phyloP scores from a whole-genome alignment of 2,797 vertebrate genomes.

The Dromococcyx pavoninus region DNA sequence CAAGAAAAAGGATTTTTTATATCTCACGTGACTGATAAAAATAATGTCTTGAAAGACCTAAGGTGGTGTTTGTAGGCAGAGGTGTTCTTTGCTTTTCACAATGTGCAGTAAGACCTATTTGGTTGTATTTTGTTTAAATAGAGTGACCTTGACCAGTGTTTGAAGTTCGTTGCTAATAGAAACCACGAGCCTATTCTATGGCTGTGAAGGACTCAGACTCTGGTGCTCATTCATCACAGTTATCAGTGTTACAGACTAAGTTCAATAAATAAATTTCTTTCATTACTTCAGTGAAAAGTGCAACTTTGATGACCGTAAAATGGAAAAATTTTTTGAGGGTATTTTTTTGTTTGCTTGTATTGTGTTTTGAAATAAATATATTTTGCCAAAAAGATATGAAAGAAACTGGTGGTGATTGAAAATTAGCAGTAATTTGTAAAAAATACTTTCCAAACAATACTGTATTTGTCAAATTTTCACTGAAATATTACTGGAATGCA shows the following conservation, averaged over 20 bases:
- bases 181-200: background rate
- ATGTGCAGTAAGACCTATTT: background rate
- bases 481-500: background rate
- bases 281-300: background rate
- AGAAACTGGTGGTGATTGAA: background rate
- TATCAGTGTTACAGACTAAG: background rate
- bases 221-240: background rate
- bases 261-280: background rate
- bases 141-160: background rate
- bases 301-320: background rate
- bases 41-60: background rate
- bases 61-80: background rate
- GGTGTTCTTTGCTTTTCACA: background rate
- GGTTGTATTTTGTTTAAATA: background rate
- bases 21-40: background rate
- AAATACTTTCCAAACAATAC: background rate
- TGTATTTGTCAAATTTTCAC: background rate
- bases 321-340: accelerated
- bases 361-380: background rate
- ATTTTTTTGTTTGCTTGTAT: background rate
- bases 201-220: background rate
- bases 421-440: background rate
- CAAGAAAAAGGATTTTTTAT: background rate
- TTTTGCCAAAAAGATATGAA: background rate
- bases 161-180: background rate